phyloP scores from a whole-genome alignment of 2,888 invertebrate species.

The Sisyra terminalis region DNA sequence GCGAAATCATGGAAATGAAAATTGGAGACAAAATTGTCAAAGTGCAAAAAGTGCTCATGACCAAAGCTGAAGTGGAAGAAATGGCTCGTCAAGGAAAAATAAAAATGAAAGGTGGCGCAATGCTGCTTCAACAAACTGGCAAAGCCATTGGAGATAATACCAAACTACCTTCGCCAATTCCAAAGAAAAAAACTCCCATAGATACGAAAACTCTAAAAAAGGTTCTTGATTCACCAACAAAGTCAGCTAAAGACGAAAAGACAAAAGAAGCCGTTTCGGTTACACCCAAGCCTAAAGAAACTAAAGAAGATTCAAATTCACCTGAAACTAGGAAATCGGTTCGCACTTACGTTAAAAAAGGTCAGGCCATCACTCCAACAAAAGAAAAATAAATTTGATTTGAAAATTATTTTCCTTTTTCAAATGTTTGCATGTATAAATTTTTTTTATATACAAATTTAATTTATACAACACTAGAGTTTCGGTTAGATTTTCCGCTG shows the following conservation, averaged over 20 bases:
- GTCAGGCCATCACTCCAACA: constrained; percentile 3
- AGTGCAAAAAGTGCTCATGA: constrained; percentile 48
- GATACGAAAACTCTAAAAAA: not conserved
- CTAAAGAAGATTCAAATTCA: constrained; percentile 5
- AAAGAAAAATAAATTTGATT: constrained; percentile 8
- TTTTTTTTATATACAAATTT: no score
- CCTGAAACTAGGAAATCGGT: constrained; percentile 7
- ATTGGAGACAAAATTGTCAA: constrained; percentile 43
- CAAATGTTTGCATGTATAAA: no score
- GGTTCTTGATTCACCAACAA: not conserved
- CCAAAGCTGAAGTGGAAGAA: constrained; percentile 46
- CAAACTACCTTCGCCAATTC: constrained; percentile 4
- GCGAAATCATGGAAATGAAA: constrained; percentile 28
- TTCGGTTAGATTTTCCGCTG: no score
- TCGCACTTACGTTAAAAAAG: constrained; percentile 10
- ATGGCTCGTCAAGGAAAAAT: constrained; percentile 50
- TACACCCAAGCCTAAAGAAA: constrained; percentile 2
- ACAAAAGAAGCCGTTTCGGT: not conserved
- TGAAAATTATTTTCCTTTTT: no score
- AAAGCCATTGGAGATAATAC: constrained; percentile 3
- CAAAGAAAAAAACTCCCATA: not conserved
- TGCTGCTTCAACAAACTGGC: constrained; percentile 16
- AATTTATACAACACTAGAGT: no score
- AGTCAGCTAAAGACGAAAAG: not conserved
- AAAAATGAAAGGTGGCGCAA: constrained; percentile 33